Base-by-base conservation (phyloP, 2,888 invertebrate genomes). In the Poecilus cupreus region DNA sequence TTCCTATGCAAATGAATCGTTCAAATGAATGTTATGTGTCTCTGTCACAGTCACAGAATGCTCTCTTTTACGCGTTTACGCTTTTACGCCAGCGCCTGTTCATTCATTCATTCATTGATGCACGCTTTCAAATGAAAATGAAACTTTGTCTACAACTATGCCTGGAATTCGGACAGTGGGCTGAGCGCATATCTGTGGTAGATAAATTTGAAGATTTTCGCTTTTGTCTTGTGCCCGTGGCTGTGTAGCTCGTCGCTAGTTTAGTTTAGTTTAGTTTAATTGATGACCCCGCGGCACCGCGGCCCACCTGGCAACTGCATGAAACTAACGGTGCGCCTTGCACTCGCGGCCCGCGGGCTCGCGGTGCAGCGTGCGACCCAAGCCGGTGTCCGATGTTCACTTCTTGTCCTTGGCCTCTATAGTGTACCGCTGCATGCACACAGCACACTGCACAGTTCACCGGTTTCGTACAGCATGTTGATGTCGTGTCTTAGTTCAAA, bases 331-430 rank as follows among this genome's bases (percentile, higher is more conserved):
- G 72, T 72, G 72, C 24, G 49, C 22, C 43, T 39, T 74, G 49
- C 74, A 70, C 43, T 43, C 51, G 60, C 13, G 54, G 16, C 22
- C 16, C 11, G 11, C 54, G 54, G 54, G 54, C 16, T n/a, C 20
- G 32, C 11, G 16, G 11, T 68, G 18, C 74, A 70, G 32, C 26
- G 16, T 37, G 54, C 51, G 64, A 68, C 46, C 46, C 72, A 72
- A 46, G 46, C 72, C 72, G 72, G 43, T 72, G 72, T 43, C 54
- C 76, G 37, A 70, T 79, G 68, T 51, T 68, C 64, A 79, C 78
- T 79, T 80, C 54, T 72, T 80, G 80, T 57, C 80, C 80, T 80
- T 80, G 80, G 72, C 80, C 80, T 80, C 72, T 80, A 80, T 80
- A 80, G 77, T 77, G 43, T 57, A 77, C 57, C 77, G 77, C 57